Percentiles rank a stretch among this genome's conserved stretches.
Evolutionary conservation across 2,888 invertebrate genomes (phyloP).

Genomic region (Morpho deidamia): DNA sequence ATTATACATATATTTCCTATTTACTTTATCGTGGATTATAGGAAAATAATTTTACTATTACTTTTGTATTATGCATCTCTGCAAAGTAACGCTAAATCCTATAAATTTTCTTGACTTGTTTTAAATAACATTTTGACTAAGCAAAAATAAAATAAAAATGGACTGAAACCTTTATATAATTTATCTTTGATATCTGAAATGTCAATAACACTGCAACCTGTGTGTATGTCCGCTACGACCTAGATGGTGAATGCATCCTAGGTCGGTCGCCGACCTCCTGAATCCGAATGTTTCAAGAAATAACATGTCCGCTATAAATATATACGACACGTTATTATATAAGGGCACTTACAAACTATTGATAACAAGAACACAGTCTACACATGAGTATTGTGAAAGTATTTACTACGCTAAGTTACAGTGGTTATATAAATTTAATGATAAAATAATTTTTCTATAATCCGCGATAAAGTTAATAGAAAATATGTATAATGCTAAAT

Average conservation of each 20-base stretch:
- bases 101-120: too few relatives aligned
- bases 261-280: constrained; percentile 16
- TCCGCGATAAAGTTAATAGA: too few relatives aligned
- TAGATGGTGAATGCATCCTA: constrained; percentile 17
- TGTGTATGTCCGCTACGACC: neutral
- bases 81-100: too few relatives aligned
- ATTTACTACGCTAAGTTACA: too few relatives aligned
- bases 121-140: too few relatives aligned
- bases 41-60: too few relatives aligned
- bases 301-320: neutral
- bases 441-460: too few relatives aligned
- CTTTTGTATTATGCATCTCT: too few relatives aligned
- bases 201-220: neutral
- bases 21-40: too few relatives aligned
- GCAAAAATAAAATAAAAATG: neutral
- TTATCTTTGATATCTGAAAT: neutral
- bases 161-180: neutral
- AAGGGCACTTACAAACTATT: constrained; percentile 5
- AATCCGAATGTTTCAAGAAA: constrained; percentile 4
- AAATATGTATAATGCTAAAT: too few relatives aligned
- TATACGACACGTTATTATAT: constrained; percentile 4
- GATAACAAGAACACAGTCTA: neutral
- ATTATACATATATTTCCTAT: too few relatives aligned
- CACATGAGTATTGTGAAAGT: neutral
- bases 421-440: too few relatives aligned